These are phyloP conservation scores for Lepidurus arcticus DNA, from an alignment of 1,140 invertebrate genomes.

Conservation along the genomic window DNA sequence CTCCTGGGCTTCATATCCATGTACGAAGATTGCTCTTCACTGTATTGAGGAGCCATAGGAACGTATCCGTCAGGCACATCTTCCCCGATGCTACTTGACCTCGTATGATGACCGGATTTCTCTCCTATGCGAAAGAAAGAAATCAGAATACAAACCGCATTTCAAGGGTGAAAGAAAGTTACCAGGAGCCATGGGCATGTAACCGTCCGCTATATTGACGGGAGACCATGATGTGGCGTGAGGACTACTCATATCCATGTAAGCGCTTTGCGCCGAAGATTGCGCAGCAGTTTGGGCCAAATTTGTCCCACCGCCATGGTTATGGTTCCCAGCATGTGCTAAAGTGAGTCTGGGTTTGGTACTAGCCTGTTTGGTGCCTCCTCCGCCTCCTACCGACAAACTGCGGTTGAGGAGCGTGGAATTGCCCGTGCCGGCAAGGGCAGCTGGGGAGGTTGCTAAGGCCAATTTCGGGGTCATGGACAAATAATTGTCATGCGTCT, in stretches of 20 bases:
- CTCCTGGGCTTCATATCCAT: constrained; percentile 56
- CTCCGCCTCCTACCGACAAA: no score
- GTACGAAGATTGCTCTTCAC: constrained; percentile 46
- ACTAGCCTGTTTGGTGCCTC: not conserved
- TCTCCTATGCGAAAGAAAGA: not conserved
- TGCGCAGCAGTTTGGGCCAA: constrained; percentile 32
- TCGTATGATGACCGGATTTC: constrained; percentile 42
- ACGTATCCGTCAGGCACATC: constrained; percentile 52
- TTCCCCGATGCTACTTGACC: constrained; percentile 46
- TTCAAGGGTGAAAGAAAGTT: constrained; percentile 27
- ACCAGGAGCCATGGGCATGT: constrained; percentile 55
- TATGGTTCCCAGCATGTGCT: not conserved
- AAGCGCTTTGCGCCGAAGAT: constrained; percentile 27
- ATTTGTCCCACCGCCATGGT: no score
- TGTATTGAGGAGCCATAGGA: constrained; percentile 53
- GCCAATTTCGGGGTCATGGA: constrained; percentile 35
- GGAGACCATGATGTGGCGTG: constrained; percentile 28
- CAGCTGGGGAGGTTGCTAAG: constrained; percentile 32
- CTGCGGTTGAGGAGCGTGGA: constrained; percentile 19
- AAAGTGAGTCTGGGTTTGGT: not conserved
- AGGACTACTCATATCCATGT: constrained; percentile 34
- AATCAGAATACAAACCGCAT: constrained; percentile 21
- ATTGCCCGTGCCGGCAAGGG: constrained; percentile 27
- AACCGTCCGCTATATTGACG: constrained; percentile 41
- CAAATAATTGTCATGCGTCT: constrained; percentile 32